Evolutionary conservation across 2,888 invertebrate genomes (phyloP), one percentile per base, ranked within the genome.

Genomic region (Incurvaria masculella): DNA sequence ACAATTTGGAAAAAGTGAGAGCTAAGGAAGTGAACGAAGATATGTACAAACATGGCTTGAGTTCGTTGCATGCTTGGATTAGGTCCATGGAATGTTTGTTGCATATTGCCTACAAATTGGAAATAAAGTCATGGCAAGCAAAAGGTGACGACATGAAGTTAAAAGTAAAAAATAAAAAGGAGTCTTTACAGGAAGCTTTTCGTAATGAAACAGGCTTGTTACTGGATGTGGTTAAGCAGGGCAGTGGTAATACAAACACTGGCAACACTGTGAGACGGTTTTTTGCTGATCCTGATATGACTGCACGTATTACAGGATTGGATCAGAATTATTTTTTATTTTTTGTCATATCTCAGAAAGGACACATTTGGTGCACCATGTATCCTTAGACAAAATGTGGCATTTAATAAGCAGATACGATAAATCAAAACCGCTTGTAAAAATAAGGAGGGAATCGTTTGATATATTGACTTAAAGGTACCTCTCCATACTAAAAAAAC

Each of bases 1-100:
- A 48, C 19, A 20, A 44, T 20, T 44, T 26, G 5, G 26, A 44
- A 44, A 6, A 2, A 14, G 43, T 44, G 21, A 44, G 21, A 21
- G 21, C 11, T 14, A 44, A 33, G 20, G 19, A 17, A 33, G 19
- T 44, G 17, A 16, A 10, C 11, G 33, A 43, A 21, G 43, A 21
- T 26, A 23, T 44, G 44, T 44, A 18, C 17, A 44, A 44, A 18
- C 20, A 44, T 44, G 44, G 46, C 16, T 18, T 49, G 4, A 49
- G 49, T 45, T 49, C 49, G 2, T 21, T 49, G 21, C 49, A 49
- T 45, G 49, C 49, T 19, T 49, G 45, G 49, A 49, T 49, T 20
- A 41, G 49, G 20, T 39, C 42, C 14, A 45, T 49, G 49, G 21
- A 49, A 20, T 49, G 49, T 33, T 14, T 33, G 33, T 33, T 33